Base-by-base conservation (phyloP, 2,888 invertebrate species). In the Euspilapteryx auroguttella region DNA sequence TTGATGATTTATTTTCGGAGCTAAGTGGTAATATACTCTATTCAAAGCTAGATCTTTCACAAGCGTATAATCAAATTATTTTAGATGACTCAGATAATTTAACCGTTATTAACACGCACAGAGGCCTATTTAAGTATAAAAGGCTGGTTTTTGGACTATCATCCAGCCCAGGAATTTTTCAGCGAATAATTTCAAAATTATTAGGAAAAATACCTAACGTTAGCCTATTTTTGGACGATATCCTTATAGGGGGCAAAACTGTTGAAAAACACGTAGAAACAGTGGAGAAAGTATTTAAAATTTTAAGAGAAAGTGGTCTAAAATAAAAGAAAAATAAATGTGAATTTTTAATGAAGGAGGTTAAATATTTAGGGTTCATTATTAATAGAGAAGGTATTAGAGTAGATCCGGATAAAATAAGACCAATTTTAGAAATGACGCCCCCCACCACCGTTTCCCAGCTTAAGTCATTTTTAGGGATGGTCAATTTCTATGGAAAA, bases 401-500 rank as follows among this genome's bases (percentile, higher is more conserved):
- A 15, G 14, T 11, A 14, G 15, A 11, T 5, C 17, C n/a, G n/a
- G n/a, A n/a, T n/a, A n/a, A n/a, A n/a, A n/a, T n/a, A n/a, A n/a
- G n/a, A n/a, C n/a, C n/a, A 1, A 29, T 29, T 10, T 4, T 12
- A 8, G 14, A 28, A 4, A 35, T 38, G 11, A 23, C 28, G 1
- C 13, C n/a, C 0, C 38, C 38, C 1, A 2, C 8, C 0, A 35
- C 32, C 13, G 27, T 37, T 0, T 4, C 36, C 0, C 37, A 40
- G 6, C 21, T 40, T 2, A 22, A 24, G 25, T 35, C 25, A 15
- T 25, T 25, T 11, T 10, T 25, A 15, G 25, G 25, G 10, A 14
- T 25, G 15, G 17, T 25, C 6, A 37, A 37, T 21, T 39, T 37
- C 12, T 38, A 30, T 22, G 35, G 27, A 0, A 37, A 27, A 27